These are phyloP conservation scores for Spinus olivaceus DNA, from an alignment of 2,797 vertebrate genomes.

Conservation along the genomic window DNA sequence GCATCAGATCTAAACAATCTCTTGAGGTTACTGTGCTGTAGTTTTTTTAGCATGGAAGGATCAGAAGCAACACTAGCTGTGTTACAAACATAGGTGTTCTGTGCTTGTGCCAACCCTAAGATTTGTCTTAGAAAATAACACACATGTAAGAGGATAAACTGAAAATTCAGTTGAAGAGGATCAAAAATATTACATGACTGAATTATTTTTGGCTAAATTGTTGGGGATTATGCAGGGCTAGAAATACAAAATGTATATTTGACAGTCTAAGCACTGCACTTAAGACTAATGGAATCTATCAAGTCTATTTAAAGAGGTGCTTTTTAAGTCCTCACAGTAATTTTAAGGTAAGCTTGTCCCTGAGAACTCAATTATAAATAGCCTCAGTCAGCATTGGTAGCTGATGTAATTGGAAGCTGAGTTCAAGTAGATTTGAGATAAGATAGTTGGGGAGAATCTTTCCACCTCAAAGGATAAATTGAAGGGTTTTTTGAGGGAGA, in stretches of 20 bases:
- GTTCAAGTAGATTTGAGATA: not conserved
- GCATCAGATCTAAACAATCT: not conserved
- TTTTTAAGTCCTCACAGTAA: not conserved
- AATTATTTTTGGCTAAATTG: not conserved
- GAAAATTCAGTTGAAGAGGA: not conserved
- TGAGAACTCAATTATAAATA: conserved; percentile 11
- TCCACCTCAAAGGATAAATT: not conserved
- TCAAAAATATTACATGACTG: not conserved
- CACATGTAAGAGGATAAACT: not conserved
- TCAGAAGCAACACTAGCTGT: not conserved
- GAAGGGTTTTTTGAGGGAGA: not conserved
- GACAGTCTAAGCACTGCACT: not conserved
- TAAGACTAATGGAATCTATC: conserved; percentile 3
- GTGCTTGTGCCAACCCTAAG: not conserved
- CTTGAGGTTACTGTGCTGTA: not conserved
- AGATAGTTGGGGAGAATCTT: not conserved
- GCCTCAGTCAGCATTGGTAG: not conserved
- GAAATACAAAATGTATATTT: conserved; percentile 1
- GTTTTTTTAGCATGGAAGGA: not conserved
- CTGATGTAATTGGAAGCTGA: not conserved
- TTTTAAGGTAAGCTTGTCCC: not conserved
- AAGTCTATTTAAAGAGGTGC: conserved; percentile 20
- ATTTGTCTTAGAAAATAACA: not conserved
- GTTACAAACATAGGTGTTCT: not conserved
- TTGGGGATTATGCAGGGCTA: not conserved